Base-by-base conservation (phyloP, 2,113 vertebrate species). In the Sigmodon hispidus region DNA sequence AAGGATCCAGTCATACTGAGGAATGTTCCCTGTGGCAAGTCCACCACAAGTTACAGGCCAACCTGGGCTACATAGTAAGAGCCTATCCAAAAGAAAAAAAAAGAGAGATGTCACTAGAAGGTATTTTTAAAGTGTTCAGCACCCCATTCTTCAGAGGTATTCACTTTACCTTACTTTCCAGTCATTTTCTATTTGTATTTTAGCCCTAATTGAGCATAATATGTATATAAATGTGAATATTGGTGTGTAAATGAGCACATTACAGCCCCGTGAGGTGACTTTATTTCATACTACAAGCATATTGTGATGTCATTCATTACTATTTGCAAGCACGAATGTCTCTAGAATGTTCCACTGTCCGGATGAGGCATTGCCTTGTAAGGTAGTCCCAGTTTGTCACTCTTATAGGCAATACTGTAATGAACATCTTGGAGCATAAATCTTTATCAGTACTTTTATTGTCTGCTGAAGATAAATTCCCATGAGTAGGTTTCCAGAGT, bases 401-500 rank as follows among this genome's bases (percentile, higher is more conserved):
- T 94, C 52, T 80, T 70, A 29, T 67, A 92, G 77, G 40, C 86
- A 93, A 76, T 55, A 22, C 70, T 91, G 36, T 90, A 80, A 67
- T 88, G 87, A 91, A 91, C 87, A 81, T 93, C 89, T 79, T 80
- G 24, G 57, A 90, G 40, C 80, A 34, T 76, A 89, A 87, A 43
- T 87, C 90, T 94, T 95, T 67, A 48, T 52, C 57, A 75, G 15
- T 87, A 85, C 85, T 91, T 89, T 81, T 50, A 95, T 12, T 84
- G 94, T 73, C 90, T 76, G 12, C 75, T 48, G 52, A 80, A 72
- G 45, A 85, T 45, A 77, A 89, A 93, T 79, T 94, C 95, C 89
- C 45, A 93, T 34, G 90, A 85, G 77, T 73, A 50, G 77, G 43
- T 90, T 94, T 95, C 90, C 94, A 84, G 76, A 87, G 87, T 89